Conservation (phyloP, 1,140 invertebrate species). For the Leptoteleia sp. region DNA sequence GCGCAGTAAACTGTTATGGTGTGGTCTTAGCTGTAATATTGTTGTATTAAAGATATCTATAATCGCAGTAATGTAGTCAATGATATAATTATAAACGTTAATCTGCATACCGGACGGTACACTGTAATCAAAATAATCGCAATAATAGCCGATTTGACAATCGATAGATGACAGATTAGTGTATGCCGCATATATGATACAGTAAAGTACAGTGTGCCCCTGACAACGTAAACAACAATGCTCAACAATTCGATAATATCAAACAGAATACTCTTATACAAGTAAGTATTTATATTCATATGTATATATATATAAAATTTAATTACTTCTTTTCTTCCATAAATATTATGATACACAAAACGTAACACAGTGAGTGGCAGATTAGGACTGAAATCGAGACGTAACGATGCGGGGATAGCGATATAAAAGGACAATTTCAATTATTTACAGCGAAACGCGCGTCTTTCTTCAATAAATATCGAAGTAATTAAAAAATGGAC, state of each 20-base stretch:
- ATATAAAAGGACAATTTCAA: slow-evolving; percentile 17
- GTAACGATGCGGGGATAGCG: slow-evolving; percentile 10
- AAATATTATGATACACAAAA: slow-evolving; percentile 79
- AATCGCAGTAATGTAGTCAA: slow-evolving; percentile 48
- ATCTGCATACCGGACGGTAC: slow-evolving; percentile 8
- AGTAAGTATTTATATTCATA: slow-evolving; percentile 67
- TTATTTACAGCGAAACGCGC: slow-evolving; percentile 43
- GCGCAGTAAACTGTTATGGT: no score
- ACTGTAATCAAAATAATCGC: slow-evolving; percentile 47
- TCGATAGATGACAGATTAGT: slow-evolving; percentile 67
- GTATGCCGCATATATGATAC: slow-evolving; percentile 75
- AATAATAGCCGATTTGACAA: slow-evolving; percentile 33
- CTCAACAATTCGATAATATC: slow-evolving; percentile 80
- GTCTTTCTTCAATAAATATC: slow-evolving; percentile 38
- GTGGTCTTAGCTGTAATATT: slow-evolving; percentile 19
- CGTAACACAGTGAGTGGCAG: slow-evolving; percentile 76
- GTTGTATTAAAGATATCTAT: slow-evolving; percentile 61
- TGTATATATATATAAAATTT: slow-evolving; percentile 62
- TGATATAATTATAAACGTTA: slow-evolving; percentile 40
- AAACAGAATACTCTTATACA: slow-evolving; percentile 77
- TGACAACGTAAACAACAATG: slow-evolving; percentile 80
- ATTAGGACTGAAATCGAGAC: slow-evolving; percentile 17
- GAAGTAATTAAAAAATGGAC: not conserved
- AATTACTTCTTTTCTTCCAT: slow-evolving; percentile 48
- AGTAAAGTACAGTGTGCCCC: slow-evolving; percentile 80